phyloP scores from a whole-genome alignment of 2,797 vertebrate genomes.

The Sciaenops ocellatus region DNA sequence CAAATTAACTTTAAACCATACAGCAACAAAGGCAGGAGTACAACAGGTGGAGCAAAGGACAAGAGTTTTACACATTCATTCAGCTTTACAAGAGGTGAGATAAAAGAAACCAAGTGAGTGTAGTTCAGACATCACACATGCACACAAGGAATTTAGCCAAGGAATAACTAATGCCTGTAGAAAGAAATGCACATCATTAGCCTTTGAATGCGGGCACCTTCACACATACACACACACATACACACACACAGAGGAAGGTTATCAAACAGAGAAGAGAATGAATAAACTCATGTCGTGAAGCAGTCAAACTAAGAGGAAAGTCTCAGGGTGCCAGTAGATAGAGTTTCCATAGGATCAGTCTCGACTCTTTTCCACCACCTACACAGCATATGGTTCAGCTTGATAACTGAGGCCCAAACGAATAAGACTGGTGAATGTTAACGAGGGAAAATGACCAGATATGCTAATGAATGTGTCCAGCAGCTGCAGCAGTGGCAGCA shows the following conservation, averaged over 20 bases:
- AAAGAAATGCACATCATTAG: conserved; percentile 36
- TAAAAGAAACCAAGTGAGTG: conserved; percentile 36
- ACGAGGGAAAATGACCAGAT: conserved; percentile 57
- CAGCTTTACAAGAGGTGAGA: conserved; percentile 31
- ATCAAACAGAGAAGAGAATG: conserved; percentile 49
- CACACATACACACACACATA: conserved; percentile 23
- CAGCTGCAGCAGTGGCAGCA: conserved; percentile 10
- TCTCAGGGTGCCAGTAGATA: conserved; percentile 44
- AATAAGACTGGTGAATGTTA: conserved; percentile 54
- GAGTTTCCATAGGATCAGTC: conserved; percentile 61
- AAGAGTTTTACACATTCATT: conserved; percentile 28
- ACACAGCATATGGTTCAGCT: conserved; percentile 65
- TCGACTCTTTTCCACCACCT: conserved; percentile 54
- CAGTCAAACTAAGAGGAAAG: conserved; percentile 51
- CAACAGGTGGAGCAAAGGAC: not conserved
- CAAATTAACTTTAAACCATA: conserved; percentile 20
- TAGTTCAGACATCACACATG: conserved; percentile 24
- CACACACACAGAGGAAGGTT: conserved; percentile 10
- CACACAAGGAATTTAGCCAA: conserved; percentile 20
- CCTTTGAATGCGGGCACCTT: conserved; percentile 28
- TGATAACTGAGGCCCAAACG: conserved; percentile 61
- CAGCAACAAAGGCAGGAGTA: conserved; percentile 24
- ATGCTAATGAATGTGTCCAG: conserved; percentile 52
- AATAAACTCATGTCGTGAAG: conserved; percentile 59
- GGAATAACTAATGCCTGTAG: conserved; percentile 45